phyloP scores from a whole-genome alignment of 2,888 invertebrate species.

The Apodemia duryi region DNA sequence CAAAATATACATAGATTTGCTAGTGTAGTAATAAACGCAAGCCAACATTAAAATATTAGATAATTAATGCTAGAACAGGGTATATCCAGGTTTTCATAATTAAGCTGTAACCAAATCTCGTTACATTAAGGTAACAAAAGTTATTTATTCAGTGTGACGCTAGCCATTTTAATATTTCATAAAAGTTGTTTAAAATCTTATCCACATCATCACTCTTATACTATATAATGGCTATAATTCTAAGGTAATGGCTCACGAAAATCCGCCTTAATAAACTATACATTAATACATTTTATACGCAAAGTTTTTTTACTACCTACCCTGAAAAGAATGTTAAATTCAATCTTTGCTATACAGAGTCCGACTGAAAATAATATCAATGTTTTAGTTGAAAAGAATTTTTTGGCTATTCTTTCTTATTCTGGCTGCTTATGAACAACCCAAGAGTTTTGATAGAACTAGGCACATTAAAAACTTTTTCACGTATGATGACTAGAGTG shows the following conservation, averaged over 20 bases:
- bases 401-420: background rate
- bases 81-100: constrained; percentile 30
- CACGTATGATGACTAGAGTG: too few species aligned
- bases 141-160: background rate
- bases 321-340: background rate
- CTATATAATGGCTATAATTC: constrained; percentile 2
- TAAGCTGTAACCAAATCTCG: constrained; percentile 3
- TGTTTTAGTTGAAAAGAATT: background rate
- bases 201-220: background rate
- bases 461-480: background rate
- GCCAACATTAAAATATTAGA: constrained; percentile 30
- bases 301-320: background rate
- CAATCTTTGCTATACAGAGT: background rate
- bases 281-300: constrained; percentile 1
- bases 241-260: constrained; percentile 47
- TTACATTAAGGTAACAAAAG: background rate
- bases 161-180: background rate
- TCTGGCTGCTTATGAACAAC: background rate
- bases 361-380: background rate
- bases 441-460: background rate
- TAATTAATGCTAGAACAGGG: constrained; percentile 36
- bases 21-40: constrained; percentile 35
- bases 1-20: constrained; percentile 22
- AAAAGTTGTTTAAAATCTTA: background rate
- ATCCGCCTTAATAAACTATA: constrained; percentile 51